phyloP scores from a whole-genome alignment of 2,888 invertebrate species.

The Erebia ligea region DNA sequence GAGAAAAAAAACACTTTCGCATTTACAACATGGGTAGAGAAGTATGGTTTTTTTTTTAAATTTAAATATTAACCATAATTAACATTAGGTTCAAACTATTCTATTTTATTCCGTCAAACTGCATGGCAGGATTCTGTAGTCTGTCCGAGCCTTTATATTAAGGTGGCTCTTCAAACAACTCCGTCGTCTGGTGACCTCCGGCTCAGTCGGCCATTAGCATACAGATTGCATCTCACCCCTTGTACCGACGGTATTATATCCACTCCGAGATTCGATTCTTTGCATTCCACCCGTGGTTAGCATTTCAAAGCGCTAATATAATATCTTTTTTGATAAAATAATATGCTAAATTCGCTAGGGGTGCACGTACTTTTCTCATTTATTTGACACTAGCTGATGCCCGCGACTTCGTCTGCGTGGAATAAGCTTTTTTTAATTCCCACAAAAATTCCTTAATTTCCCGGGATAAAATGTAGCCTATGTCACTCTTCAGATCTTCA shows the following conservation, averaged over 20 bases:
- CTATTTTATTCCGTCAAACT: too few species aligned
- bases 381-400: neutral
- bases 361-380: neutral
- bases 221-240: slow-evolving; percentile 40
- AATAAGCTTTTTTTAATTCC: too few species aligned
- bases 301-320: slow-evolving; percentile 23
- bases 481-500: too few species aligned
- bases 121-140: neutral
- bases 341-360: neutral
- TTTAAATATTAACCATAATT: too few species aligned
- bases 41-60: too few species aligned
- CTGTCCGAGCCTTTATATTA: neutral
- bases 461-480: too few species aligned
- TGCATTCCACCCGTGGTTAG: slow-evolving; percentile 15
- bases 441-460: too few species aligned
- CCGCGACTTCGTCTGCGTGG: too few species aligned
- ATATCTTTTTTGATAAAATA: slow-evolving; percentile 4
- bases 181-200: slow-evolving; percentile 18
- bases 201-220: slow-evolving; percentile 34
- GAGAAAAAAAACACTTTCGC: too few species aligned
- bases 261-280: slow-evolving; percentile 32
- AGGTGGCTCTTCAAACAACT: slow-evolving; percentile 3
- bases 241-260: slow-evolving; percentile 36
- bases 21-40: too few species aligned
- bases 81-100: too few species aligned